These are phyloP conservation scores for Gisinianus flammeolus DNA, from an alignment of 2,888 invertebrate genomes.

Conservation along the genomic window DNA sequence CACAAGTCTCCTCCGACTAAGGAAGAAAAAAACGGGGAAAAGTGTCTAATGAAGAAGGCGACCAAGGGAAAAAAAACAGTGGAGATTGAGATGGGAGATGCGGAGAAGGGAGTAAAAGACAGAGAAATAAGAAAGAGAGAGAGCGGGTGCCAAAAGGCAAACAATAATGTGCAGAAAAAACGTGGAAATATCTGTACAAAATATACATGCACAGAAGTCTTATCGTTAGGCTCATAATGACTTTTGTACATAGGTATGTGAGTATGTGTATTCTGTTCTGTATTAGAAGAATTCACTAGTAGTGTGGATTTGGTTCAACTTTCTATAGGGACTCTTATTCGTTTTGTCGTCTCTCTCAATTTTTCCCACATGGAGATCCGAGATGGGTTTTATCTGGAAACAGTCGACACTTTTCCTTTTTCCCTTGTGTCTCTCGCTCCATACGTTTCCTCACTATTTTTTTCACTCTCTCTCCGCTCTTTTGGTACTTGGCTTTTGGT, in stretches of 20 bases:
- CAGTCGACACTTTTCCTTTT: background rate
- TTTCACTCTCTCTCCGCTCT: no score
- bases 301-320: no score
- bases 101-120: background rate
- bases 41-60: background rate
- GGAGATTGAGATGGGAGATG: background rate
- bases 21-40: background rate
- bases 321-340: background rate
- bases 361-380: background rate
- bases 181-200: background rate
- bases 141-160: background rate
- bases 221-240: no score
- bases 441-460: background rate
- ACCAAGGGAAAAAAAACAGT: background rate
- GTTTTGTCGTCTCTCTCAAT: background rate
- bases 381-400: background rate
- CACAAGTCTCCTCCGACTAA: background rate
- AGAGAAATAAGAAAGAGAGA: background rate
- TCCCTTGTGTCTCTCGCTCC: background rate
- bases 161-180: background rate
- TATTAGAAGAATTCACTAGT: no score
- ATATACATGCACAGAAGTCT: no score
- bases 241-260: no score
- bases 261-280: no score
- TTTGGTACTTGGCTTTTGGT: no score